Base-by-base conservation (phyloP, 2,888 invertebrate species). In the Allygus modestus region DNA sequence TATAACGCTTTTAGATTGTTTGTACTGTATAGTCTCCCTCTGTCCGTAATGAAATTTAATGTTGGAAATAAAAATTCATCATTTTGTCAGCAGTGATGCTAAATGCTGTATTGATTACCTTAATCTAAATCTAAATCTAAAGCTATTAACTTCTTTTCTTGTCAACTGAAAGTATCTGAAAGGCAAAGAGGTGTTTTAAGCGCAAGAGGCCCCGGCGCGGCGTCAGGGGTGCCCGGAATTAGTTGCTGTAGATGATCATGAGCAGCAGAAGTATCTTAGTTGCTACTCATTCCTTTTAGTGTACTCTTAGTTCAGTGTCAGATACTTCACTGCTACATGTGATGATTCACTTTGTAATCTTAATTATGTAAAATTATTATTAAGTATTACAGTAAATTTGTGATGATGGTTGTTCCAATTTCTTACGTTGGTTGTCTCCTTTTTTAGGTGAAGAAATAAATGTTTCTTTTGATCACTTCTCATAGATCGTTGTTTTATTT, bases 391-490 rank as follows among this genome's bases (percentile, higher is more conserved):
- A 81, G 81, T 84, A 43, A 65, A 79, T 65, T 79, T 79, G 79
- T 84, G 77, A 84, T 71, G 65, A 81, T 69, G 46, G 77, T 51
- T 84, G 83, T 83, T 65, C 46, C 37, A 83, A 83, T 83, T 79
- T 85, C 75, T 85, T 85, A 83, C 37, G 69, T 87, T 87, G 85
- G 69, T 87, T 87, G 86, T 86, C 81, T 87, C 83, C 85, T 77
- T 82, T 87, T 87, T 85, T 87, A 87, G 87, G 85, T 85, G 85
- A 86, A 86, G 61, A 86, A 87, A 87, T 87, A 87, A 87, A 87
- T 87, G 87, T 87, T 87, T 87, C 86, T 87, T 87, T 87, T 86
- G 84, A 83, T 86, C 83, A 84, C 33, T 41, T 73, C 37, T 54
- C 79, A 41, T 84, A 54, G 28, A 2, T 79, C 33, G 26, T 15